These are phyloP conservation scores for Anthophora plumipes DNA, from an alignment of 2,888 invertebrate genomes.

Conservation along the genomic window DNA sequence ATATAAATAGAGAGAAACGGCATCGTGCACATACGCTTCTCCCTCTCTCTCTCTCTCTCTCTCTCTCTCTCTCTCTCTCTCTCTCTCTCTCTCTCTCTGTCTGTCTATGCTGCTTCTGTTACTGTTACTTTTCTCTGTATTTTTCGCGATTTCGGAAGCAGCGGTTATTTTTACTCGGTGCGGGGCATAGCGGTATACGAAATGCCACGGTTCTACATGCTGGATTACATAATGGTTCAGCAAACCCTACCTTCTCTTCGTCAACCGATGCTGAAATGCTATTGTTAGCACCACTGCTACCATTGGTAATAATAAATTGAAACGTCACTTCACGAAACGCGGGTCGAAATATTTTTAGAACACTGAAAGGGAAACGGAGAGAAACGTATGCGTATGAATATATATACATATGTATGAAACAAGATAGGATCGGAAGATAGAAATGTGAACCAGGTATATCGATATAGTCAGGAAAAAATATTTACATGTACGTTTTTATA, in stretches of 20 bases:
- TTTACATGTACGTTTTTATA: not conserved
- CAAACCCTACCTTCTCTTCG: constrained; percentile 77
- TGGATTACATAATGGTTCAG: constrained; percentile 80
- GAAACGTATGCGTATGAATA: constrained; percentile 47
- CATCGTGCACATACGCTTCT: not conserved
- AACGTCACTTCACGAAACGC: constrained; percentile 81
- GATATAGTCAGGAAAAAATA: not conserved
- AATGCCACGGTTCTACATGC: constrained; percentile 36
- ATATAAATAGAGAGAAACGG: not conserved
- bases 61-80: no score
- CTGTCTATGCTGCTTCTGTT: no score
- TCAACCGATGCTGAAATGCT: constrained; percentile 73
- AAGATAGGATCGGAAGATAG: constrained; percentile 24
- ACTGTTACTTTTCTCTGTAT: constrained; percentile 3
- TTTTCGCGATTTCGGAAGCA: constrained; percentile 28
- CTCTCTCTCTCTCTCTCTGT: no score
- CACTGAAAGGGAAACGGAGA: constrained; percentile 51
- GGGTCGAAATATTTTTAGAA: constrained; percentile 83
- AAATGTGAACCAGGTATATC: not conserved
- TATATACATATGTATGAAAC: constrained; percentile 21
- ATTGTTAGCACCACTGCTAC: constrained; percentile 76
- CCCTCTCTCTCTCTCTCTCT: no score
- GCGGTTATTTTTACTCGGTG: constrained; percentile 55
- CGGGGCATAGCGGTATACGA: constrained; percentile 38
- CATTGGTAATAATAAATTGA: constrained; percentile 82